Evolutionary conservation across 2,888 invertebrate genomes (phyloP).

Genomic region (Corbicula japonica): DNA sequence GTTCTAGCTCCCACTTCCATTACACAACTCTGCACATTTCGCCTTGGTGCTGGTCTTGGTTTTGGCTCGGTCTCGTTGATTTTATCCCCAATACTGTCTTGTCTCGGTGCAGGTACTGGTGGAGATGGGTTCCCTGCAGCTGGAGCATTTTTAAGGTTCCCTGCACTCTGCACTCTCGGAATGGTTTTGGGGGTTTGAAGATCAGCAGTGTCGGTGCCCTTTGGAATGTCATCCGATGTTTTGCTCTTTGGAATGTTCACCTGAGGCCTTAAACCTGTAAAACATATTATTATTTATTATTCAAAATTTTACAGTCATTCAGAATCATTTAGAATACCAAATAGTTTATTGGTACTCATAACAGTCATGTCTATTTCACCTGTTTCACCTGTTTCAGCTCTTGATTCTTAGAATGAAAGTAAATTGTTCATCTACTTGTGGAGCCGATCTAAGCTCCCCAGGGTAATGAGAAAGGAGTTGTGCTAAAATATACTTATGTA

Average conservation of each 20-base stretch:
- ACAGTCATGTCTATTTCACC: no score
- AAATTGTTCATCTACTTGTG: no score
- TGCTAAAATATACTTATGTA: no score
- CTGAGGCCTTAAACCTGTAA: constrained; percentile 47
- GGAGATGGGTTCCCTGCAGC: constrained; percentile 1
- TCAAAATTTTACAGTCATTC: no score
- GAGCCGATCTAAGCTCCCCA: no score
- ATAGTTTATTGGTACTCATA: no score
- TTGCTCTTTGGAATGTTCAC: constrained; percentile 73
- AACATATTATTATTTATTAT: no score
- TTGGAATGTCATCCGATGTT: constrained; percentile 69
- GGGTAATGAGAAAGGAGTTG: no score
- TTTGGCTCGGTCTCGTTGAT: constrained; percentile 27
- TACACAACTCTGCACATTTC: constrained; percentile 73
- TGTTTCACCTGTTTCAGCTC: no score
- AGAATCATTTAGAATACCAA: no score
- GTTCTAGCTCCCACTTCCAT: constrained; percentile 20
- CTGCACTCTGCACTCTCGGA: constrained; percentile 68
- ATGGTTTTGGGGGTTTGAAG: constrained; percentile 67
- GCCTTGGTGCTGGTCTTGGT: constrained; percentile 72
- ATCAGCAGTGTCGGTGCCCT: neutral
- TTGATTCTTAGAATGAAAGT: no score
- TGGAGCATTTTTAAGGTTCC: constrained; percentile 60
- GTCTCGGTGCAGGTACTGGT: constrained; percentile 45
- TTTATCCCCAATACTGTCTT: constrained; percentile 52